phyloP scores from a whole-genome alignment of 2,113 vertebrate species.

The Chloebia gouldiae region DNA sequence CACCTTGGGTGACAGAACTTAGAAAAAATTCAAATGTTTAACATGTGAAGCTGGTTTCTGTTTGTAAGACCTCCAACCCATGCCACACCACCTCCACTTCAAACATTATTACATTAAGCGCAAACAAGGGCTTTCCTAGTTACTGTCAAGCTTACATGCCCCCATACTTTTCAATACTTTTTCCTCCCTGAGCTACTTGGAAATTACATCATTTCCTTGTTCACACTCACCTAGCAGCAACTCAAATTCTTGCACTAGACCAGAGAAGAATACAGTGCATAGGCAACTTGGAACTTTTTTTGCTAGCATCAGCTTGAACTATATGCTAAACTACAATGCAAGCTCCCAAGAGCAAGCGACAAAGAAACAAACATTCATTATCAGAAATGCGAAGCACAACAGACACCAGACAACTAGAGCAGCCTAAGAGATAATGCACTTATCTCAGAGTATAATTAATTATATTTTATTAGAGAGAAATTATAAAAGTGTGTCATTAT shows the following conservation, averaged over 20 bases:
- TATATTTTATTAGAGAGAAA: neutral
- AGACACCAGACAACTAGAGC: neutral
- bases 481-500: neutral
- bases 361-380: neutral
- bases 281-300: neutral
- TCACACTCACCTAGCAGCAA: neutral
- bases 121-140: neutral
- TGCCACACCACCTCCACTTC: neutral
- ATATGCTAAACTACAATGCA: neutral
- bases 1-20: neutral
- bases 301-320: neutral
- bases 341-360: neutral
- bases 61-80: neutral
- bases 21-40: neutral
- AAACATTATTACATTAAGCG: rapidly evolving
- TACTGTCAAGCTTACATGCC: neutral
- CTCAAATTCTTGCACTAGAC: neutral
- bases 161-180: neutral
- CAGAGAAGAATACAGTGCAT: neutral
- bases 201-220: neutral
- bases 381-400: neutral
- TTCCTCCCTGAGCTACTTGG: neutral
- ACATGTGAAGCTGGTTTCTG: neutral
- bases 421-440: neutral
- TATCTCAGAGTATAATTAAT: neutral